Base-by-base conservation (phyloP, 2,113 vertebrate species). In the Rhineura floridana region DNA sequence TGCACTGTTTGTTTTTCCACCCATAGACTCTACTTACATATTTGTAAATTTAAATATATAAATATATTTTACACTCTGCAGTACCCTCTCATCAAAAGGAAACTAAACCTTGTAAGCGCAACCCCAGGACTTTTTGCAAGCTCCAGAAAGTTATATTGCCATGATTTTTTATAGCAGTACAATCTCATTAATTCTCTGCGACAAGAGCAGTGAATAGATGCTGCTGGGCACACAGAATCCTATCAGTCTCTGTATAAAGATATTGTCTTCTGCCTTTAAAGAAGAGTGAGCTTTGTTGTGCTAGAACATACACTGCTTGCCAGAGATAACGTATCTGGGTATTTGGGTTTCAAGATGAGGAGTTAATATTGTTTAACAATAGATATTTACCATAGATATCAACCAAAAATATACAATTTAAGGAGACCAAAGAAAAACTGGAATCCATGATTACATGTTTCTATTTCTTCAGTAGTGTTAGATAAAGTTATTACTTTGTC, bases 291-390 rank as follows among this genome's bases (percentile, higher is more conserved):
- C 15, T 85, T 25, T 75, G 36, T 15, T 36, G 80, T 88, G 70
- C 28, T 48, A 85, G 85, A 42, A 83, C 30, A 86, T 52, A 52
- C 0, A 0, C 84, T 91, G 36, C 55, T 88, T 83, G 46, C 82
- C 36, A 33, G 86, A 59, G 62, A 25, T 83, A 90, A 85, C 50
- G 17, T 23, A 73, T 81, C 70, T 77, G 33, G 30, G 42, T 42
- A 87, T 73, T 88, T 12, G 67, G 70, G 1, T 84, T 48, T 88
- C 39, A 77, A 25, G 83, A 23, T 70, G 76, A 81, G 88, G 83
- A 17, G 50, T 48, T 83, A 62, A 62, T 79, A 88, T 52, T 8
- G 78, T 7, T 75, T 23, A 88, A 69, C 55, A 79, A 84, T 15
- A 72, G 81, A 62, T 6, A 86, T 91, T 59, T 87, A 23, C 86